A percentile compares a stretch with the other conserved stretches of the same genome.
These are phyloP conservation scores for Drosophila azteca DNA, from an alignment of 1,140 invertebrate genomes.

Conservation along the genomic window DNA sequence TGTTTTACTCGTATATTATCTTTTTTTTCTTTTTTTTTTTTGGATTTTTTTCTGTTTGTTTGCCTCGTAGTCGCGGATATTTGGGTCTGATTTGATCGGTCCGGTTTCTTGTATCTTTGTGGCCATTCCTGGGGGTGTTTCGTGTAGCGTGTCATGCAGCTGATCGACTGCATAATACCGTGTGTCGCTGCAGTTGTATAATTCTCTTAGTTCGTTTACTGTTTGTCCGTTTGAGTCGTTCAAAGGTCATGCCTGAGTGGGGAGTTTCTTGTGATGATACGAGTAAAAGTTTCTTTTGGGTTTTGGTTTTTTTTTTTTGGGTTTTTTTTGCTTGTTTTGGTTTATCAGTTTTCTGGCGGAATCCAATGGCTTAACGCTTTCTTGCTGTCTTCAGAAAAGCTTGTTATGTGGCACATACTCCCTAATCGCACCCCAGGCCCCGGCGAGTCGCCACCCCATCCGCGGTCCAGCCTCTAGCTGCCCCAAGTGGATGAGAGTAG, in stretches of 20 bases:
- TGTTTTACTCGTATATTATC: background rate
- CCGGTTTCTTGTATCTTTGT: conserved; percentile 74
- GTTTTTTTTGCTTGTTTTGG: conserved; percentile 17
- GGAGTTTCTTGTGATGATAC: conserved; percentile 26
- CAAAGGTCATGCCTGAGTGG: conserved; percentile 69
- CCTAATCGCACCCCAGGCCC: conserved; percentile 30
- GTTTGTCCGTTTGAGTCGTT: conserved; percentile 63
- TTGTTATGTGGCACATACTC: conserved; percentile 61
- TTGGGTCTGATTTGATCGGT: conserved; percentile 11
- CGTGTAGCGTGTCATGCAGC: conserved; percentile 56
- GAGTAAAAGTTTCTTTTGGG: background rate
- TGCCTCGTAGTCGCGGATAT: conserved; percentile 37
- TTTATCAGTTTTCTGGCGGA: conserved; percentile 2
- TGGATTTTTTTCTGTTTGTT: conserved; percentile 36
- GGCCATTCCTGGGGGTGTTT: conserved; percentile 40
- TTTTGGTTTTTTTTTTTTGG: conserved; percentile 16
- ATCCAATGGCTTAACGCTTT: conserved; percentile 1
- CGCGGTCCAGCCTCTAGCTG: conserved; percentile 37
- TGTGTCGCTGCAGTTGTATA: conserved; percentile 7
- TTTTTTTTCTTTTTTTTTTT: conserved; percentile 29
- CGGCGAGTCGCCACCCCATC: conserved; percentile 10
- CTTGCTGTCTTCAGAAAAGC: conserved; percentile 9
- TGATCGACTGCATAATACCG: conserved; percentile 23
- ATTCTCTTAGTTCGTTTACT: conserved; percentile 27
- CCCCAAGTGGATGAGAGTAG: conserved; percentile 33